Percentiles rank a stretch among this genome's conserved stretches.
Conservation (phyloP, 2,797 vertebrate genomes). For the Dipus sagitta region DNA sequence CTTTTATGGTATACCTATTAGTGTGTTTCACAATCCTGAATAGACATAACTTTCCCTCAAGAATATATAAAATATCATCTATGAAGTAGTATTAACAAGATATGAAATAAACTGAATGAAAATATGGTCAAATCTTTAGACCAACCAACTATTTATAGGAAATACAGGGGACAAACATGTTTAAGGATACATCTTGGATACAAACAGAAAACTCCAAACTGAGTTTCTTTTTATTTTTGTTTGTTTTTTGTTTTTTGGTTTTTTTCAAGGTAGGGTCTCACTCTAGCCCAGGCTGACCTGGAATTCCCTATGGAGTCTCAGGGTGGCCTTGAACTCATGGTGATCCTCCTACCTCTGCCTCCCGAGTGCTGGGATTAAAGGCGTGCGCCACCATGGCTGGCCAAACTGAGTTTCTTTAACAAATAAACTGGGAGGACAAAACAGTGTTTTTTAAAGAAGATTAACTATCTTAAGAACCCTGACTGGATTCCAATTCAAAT, state of each 20-base stretch:
- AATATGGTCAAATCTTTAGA: conserved; percentile 26
- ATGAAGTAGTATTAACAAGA: conserved; percentile 55
- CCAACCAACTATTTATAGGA: conserved; percentile 42
- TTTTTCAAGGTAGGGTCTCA: too few species aligned
- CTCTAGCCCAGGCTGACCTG: too few species aligned
- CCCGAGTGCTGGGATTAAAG: too few species aligned
- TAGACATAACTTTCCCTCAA: conserved; percentile 9
- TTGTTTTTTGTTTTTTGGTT: too few species aligned
- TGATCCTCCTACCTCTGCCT: too few species aligned
- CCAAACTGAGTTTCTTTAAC: conserved; percentile 50
- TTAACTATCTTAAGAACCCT: conserved; percentile 7
- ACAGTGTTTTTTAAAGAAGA: background rate
- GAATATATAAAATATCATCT: conserved; percentile 2
- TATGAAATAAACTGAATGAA: background rate
- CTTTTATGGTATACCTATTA: background rate
- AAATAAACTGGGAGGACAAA: conserved; percentile 17
- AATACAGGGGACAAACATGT: conserved; percentile 11
- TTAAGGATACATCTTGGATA: conserved; percentile 10
- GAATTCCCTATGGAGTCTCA: too few species aligned
- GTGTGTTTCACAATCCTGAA: conserved; percentile 45
- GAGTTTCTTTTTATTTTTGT: conserved; percentile 27
- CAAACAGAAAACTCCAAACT: conserved; percentile 35
- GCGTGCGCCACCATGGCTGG: too few species aligned
- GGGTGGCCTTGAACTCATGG: too few species aligned
- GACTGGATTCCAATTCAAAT: conserved; percentile 51